Base-by-base conservation (phyloP, 2,113 vertebrate genomes). In the Jaculus jaculus region DNA sequence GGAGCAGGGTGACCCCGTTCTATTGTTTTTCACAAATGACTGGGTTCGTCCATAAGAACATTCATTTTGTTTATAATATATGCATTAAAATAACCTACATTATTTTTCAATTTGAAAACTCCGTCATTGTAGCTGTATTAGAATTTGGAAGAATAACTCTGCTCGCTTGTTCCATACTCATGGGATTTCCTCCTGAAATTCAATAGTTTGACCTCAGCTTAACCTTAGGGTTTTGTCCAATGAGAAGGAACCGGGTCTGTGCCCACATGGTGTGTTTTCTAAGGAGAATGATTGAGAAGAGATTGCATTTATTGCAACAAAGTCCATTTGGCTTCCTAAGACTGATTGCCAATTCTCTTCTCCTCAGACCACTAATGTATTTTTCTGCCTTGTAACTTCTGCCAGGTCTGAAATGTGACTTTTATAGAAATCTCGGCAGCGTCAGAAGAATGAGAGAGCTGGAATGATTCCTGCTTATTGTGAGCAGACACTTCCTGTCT, bases 401-500 rank as follows among this genome's bases (percentile, higher is more conserved):
- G 7, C 80, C 63, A 94, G 68, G 39, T 94, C 77, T 90, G 95
- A 96, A 97, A 96, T 96, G 95, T 90, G 79, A 84, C 78, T 92
- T 96, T 97, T 93, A 96, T 90, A 93, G 95, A 96, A 95, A 90
- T 47, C 30, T 94, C 89, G 91, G 87, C 86, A 94, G 90, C 9
- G 42, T 93, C 51, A 85, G 65, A 93, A 82, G 58, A 96, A 92
- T 93, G 12, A 63, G 79, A 95, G 86, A 75, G 94, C 87, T 91
- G 47, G 86, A 69, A 79, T 96, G 96, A 97, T 96, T 97, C 95
- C 92, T 92, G 85, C 81, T 71, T 74, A 84, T 79, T 69, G 86
- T 85, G 39, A 97, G 90, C 92, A 97, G 96, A 94, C 94, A 96
- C 94, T 95, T 97, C 93, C 90, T 89, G 89, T 72, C 97, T 95